phyloP scores from a whole-genome alignment of 2,888 invertebrate species.

The Euproctis similis region DNA sequence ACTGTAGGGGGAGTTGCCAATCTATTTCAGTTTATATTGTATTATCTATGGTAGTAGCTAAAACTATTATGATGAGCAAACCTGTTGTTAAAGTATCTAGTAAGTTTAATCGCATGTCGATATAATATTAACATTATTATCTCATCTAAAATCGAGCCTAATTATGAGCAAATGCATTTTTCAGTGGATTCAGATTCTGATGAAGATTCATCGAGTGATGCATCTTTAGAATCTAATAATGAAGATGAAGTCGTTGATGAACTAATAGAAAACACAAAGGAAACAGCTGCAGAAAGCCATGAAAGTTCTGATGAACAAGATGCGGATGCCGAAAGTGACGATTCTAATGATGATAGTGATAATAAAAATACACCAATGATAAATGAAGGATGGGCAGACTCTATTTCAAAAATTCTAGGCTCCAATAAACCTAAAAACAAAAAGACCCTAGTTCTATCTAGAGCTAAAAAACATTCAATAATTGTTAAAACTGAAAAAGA shows the following conservation, averaged over 20 bases:
- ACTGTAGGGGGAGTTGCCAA: too few species aligned
- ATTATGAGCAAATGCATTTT: too few species aligned
- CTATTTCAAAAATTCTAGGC: slow-evolving; percentile 85
- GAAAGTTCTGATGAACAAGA: slow-evolving; percentile 13
- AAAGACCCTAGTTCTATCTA: slow-evolving; percentile 84
- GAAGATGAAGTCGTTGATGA: slow-evolving; percentile 28
- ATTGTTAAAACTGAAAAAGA: slow-evolving; percentile 59
- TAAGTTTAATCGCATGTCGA: too few species aligned
- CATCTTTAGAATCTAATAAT: slow-evolving; percentile 37
- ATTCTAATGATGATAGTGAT: slow-evolving; percentile 19
- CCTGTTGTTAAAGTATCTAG: slow-evolving; percentile 48
- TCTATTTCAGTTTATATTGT: too few species aligned
- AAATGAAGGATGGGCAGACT: slow-evolving; percentile 88
- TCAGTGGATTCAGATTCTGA: slow-evolving; percentile 44
- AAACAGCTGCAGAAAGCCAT: slow-evolving; percentile 19
- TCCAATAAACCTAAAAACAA: slow-evolving; percentile 84
- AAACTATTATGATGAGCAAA: slow-evolving; percentile 31
- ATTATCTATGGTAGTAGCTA: slow-evolving; percentile 37
- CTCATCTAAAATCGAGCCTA: too few species aligned
- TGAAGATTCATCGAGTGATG: slow-evolving; percentile 39
- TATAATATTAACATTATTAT: too few species aligned
- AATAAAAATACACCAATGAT: slow-evolving; percentile 38
- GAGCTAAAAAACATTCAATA: slow-evolving; percentile 83
- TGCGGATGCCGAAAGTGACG: slow-evolving; percentile 29
- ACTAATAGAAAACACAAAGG: slow-evolving; percentile 12